Base-by-base conservation (phyloP, 2,113 vertebrate genomes). In the Hiodon alosoides region DNA sequence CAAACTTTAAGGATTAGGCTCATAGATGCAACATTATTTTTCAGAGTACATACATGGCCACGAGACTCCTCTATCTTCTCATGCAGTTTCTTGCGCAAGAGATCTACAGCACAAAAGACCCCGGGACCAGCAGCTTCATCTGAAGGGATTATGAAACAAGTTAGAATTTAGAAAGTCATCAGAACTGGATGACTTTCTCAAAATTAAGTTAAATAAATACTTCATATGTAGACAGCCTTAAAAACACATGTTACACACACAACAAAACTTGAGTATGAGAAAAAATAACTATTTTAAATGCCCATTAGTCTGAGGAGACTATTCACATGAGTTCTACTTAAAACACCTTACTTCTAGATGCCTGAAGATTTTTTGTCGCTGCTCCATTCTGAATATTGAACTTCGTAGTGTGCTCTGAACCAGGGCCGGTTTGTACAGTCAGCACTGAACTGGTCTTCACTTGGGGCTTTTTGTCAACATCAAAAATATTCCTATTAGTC, bases 41-140 rank as follows among this genome's bases (percentile, higher is more conserved):
- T n/a, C 62, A 46, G 17, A 54, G 17, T 79, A 60, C 81, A 74
- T 77, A 99, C 97, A 91, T 94, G 94, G 59, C 91, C 91, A 80
- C 92, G 92, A 69, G 89, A 91, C 78, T 93, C 90, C 79, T 92
- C 90, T 2, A 98, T 98, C 89, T 96, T 98, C 72, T 98, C 94
- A 0, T 94, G 95, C 0, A 99, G 91, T 66, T 92, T 93, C 84
- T 93, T 91, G n/a, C 94, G 91, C 66, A 99, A 81, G 10, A 98
- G 76, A 66, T 91, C 92, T 14, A 97, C 85, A 2, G 95, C 87
- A 4, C 90, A 93, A 76, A 94, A 87, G 0, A 81, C 89, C 53
- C 13, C 48, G 0, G 85, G 16, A 7, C 71, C 82, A 0, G 52
- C 47, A 67, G 57, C 81, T 65, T 9, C 76, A 78, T 67, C 94